Conservation (phyloP, 2,113 vertebrate species). For the Chloroceryle aenea region DNA sequence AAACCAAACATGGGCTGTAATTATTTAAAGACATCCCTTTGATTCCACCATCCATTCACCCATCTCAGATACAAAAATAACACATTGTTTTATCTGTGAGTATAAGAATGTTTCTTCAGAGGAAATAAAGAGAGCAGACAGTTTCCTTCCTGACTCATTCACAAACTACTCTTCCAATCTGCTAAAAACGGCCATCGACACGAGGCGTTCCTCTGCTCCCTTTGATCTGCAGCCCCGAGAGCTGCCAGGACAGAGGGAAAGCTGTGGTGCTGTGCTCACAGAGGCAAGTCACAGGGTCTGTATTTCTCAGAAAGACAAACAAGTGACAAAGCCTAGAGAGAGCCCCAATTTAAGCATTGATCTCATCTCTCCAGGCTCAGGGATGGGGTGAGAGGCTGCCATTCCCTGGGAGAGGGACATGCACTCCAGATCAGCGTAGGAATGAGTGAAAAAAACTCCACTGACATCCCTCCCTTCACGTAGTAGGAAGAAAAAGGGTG, state of each 20-base stretch:
- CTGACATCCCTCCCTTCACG: background rate
- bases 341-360: background rate
- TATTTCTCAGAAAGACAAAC: background rate
- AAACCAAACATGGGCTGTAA: conserved; percentile 69
- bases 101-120: conserved; percentile 79
- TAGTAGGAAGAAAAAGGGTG: background rate
- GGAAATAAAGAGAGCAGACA: conserved; percentile 93
- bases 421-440: background rate
- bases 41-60: conserved; percentile 65
- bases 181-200: conserved; percentile 56
- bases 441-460: background rate
- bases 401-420: background rate
- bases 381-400: background rate
- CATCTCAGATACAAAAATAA: conserved; percentile 79
- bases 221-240: conserved; percentile 52
- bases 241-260: rapidly evolving
- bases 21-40: conserved; percentile 69
- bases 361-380: background rate
- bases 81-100: conserved; percentile 79
- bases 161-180: conserved; percentile 67
- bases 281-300: rapidly evolving
- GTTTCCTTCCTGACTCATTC: conserved; percentile 90
- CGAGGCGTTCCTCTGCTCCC: background rate
- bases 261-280: background rate
- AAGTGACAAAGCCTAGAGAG: background rate